These are phyloP conservation scores for Globia sparganii DNA, from an alignment of 2,888 invertebrate genomes.

Conservation along the genomic window DNA sequence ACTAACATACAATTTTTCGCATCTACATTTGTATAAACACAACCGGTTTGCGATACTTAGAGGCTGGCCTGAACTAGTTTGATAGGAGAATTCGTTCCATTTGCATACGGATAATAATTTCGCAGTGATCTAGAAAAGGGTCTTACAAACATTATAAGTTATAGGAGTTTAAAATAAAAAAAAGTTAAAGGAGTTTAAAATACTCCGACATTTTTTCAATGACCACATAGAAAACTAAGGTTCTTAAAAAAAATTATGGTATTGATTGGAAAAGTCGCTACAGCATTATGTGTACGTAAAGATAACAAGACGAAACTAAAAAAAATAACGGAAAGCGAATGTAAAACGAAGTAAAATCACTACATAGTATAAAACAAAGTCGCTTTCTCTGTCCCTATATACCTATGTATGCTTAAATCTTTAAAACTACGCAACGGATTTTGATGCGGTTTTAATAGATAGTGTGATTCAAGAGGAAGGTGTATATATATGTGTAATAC, in stretches of 20 bases:
- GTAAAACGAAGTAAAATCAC: neutral
- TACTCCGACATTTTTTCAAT: too few relatives aligned
- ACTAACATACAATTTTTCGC: slow-evolving; percentile 41
- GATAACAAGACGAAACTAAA: neutral
- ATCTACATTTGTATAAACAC: slow-evolving; percentile 46
- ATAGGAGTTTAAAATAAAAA: neutral
- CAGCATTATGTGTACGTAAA: neutral
- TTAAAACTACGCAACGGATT: too few relatives aligned
- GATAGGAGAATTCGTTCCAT: slow-evolving; percentile 30
- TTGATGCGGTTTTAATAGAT: too few relatives aligned
- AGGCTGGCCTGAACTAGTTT: slow-evolving; percentile 16
- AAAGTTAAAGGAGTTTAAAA: neutral
- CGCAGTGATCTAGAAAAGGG: slow-evolving; percentile 12
- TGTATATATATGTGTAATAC: too few relatives aligned
- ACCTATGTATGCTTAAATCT: too few relatives aligned
- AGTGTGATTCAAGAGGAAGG: too few relatives aligned
- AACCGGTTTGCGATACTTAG: slow-evolving; percentile 25
- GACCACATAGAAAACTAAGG: neutral
- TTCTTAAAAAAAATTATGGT: neutral
- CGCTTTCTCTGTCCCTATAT: too few relatives aligned
- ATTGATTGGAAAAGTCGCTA: neutral
- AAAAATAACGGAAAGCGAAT: neutral
- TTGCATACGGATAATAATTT: slow-evolving; percentile 15
- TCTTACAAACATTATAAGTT: neutral
- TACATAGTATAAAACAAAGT: too few relatives aligned